phyloP scores from a whole-genome alignment of 1,140 invertebrate genomes.

The Sweltsa coloradensis region DNA sequence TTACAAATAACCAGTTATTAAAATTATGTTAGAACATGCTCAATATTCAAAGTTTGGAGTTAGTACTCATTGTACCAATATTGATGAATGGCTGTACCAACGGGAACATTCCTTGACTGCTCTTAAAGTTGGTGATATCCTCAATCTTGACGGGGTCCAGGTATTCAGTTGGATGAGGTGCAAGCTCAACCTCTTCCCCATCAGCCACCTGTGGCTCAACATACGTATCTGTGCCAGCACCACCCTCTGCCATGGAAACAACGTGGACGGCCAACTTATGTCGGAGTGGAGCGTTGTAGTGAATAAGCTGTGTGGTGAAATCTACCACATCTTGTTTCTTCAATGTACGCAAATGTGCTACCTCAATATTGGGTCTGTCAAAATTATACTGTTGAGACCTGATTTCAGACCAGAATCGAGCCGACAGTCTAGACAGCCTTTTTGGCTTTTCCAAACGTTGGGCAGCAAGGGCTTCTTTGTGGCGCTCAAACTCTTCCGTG shows the following conservation, averaged over 20 bases:
- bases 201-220: constrained; percentile 2
- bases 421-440: constrained; percentile 54
- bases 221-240: too few species aligned
- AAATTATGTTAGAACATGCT: too few species aligned
- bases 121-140: constrained; percentile 54
- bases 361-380: constrained; percentile 72
- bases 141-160: constrained; percentile 37
- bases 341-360: constrained; percentile 62
- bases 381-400: constrained; percentile 81
- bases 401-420: constrained; percentile 77
- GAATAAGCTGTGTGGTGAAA: constrained; percentile 51
- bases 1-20: too few species aligned
- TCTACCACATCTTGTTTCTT: constrained; percentile 66
- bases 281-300: constrained; percentile 30
- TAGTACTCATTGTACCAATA: constrained; percentile 37
- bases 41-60: constrained; percentile 37
- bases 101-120: constrained; percentile 49
- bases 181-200: background rate
- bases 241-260: constrained; percentile 49
- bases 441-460: constrained; percentile 83
- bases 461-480: constrained; percentile 66
- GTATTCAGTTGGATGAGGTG: constrained; percentile 3
- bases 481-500: constrained; percentile 69
- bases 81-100: constrained; percentile 46
- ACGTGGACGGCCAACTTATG: constrained; percentile 58